Evolutionary conservation across 2,888 invertebrate species (phyloP).

Genomic region (Eumacrocentrus americanus): DNA sequence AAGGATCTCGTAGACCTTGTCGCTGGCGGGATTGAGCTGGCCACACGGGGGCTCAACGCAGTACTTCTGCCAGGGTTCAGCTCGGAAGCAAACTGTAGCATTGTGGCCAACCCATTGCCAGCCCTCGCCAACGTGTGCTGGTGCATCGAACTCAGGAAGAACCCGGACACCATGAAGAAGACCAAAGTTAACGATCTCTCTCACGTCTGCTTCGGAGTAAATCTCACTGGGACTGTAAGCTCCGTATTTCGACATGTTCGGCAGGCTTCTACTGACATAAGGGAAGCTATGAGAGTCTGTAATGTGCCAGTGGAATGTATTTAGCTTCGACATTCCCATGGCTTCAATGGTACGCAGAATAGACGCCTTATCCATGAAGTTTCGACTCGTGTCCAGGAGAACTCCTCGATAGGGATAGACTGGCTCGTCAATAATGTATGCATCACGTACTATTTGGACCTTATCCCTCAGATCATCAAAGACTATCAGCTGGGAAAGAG

Average conservation of each 20-base stretch:
- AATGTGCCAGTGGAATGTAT: slow-evolving; percentile 94
- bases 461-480: slow-evolving; percentile 70
- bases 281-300: slow-evolving; percentile 96
- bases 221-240: slow-evolving; percentile 79
- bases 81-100: slow-evolving; percentile 60
- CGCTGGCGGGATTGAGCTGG: slow-evolving; percentile 77
- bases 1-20: slow-evolving; percentile 72
- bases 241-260: slow-evolving; percentile 76
- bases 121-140: slow-evolving; percentile 87
- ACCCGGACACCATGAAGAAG: slow-evolving; percentile 81
- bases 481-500: slow-evolving; percentile 71
- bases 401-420: slow-evolving; percentile 88
- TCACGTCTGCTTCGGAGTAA: slow-evolving; percentile 60
- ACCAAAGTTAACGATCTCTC: slow-evolving; percentile 71
- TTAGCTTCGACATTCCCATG: slow-evolving; percentile 89
- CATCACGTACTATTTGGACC: slow-evolving; percentile 69
- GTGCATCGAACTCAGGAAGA: slow-evolving; percentile 90
- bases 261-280: slow-evolving; percentile 76
- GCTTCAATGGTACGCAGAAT: slow-evolving; percentile 82
- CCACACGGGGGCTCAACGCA: slow-evolving; percentile 88
- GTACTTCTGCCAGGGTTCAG: slow-evolving; percentile 74
- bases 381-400: slow-evolving; percentile 88
- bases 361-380: slow-evolving; percentile 76
- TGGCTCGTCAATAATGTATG: slow-evolving; percentile 76
- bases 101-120: slow-evolving; percentile 69